Conservation (phyloP, 2,113 vertebrate species). For the Ranitomeya imitator region DNA sequence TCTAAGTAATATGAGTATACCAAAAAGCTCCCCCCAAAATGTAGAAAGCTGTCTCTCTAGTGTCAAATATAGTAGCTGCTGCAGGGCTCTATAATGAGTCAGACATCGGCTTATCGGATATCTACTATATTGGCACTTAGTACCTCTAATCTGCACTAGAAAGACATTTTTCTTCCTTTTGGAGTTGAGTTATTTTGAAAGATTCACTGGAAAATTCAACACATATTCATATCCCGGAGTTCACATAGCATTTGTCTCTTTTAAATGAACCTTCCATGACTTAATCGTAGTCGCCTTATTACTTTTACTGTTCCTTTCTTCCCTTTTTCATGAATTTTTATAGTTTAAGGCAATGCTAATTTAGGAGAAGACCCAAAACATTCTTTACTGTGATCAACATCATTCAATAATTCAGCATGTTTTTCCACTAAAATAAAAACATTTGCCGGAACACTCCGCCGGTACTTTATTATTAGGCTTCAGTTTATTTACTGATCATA, state of each 20-base stretch:
- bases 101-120: too few species aligned
- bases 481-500: constrained; percentile 48
- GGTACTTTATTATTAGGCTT: constrained; percentile 53
- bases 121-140: too few species aligned
- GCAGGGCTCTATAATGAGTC: too few species aligned
- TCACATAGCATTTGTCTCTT: neutral
- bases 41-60: too few species aligned
- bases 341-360: constrained; percentile 46
- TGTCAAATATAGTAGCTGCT: too few species aligned
- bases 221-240: neutral
- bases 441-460: constrained; percentile 27
- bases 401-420: constrained; percentile 53
- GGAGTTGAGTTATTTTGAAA: neutral
- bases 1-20: too few species aligned
- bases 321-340: constrained; percentile 4
- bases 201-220: neutral
- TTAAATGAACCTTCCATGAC: neutral
- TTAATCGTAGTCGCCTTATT: neutral
- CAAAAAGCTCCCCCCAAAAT: too few species aligned
- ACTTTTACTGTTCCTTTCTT: neutral
- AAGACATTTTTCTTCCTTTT: too few species aligned
- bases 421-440: constrained; percentile 48
- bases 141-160: too few species aligned
- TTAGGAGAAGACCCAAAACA: constrained; percentile 15
- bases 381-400: constrained; percentile 41